Percentiles rank a stretch among this genome's conserved stretches.
Evolutionary conservation across 2,113 vertebrate genomes (phyloP).

Genomic region (Alosa alosa): DNA sequence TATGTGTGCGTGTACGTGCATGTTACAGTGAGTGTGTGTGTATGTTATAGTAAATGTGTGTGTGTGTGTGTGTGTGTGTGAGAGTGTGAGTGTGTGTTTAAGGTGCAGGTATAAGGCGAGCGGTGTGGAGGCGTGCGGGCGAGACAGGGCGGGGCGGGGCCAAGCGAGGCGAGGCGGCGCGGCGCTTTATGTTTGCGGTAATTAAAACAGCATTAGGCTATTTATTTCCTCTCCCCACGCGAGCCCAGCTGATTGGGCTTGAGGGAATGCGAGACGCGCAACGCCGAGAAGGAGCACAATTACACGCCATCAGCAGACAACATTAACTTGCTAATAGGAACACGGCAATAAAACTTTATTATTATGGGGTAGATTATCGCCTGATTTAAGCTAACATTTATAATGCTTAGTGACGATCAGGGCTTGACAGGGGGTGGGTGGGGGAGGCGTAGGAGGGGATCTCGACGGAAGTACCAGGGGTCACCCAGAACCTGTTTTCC

Average conservation of each 20-base stretch:
- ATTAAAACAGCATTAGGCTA: constrained; percentile 65
- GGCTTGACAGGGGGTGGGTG: neutral
- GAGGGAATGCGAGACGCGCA: constrained; percentile 78
- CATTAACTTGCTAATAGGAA: constrained; percentile 89
- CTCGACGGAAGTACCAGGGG: neutral
- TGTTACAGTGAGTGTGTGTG: neutral
- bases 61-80: neutral
- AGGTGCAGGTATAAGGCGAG: constrained; percentile 29
- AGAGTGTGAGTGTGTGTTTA: constrained; percentile 6
- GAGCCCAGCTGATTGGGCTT: constrained; percentile 87
- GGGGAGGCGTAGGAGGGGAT: constrained; percentile 52
- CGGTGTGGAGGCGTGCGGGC: constrained; percentile 31
- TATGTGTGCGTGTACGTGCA: too few species aligned
- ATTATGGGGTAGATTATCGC: constrained; percentile 82
- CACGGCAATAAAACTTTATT: constrained; percentile 80
- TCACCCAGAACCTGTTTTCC: neutral
- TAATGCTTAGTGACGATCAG: constrained; percentile 77
- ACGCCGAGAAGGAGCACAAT: constrained; percentile 77
- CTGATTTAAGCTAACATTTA: constrained; percentile 88
- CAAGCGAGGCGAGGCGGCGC: constrained; percentile 45
- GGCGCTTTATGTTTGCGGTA: constrained; percentile 64
- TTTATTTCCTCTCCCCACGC: constrained; percentile 76
- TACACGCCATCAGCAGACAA: constrained; percentile 85
- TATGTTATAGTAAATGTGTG: constrained; percentile 16
- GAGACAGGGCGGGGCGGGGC: constrained; percentile 31